Evolutionary conservation across 2,113 vertebrate species (phyloP), one percentile per base, ranked within the genome.

Genomic region (Hippopotamus amphibius): DNA sequence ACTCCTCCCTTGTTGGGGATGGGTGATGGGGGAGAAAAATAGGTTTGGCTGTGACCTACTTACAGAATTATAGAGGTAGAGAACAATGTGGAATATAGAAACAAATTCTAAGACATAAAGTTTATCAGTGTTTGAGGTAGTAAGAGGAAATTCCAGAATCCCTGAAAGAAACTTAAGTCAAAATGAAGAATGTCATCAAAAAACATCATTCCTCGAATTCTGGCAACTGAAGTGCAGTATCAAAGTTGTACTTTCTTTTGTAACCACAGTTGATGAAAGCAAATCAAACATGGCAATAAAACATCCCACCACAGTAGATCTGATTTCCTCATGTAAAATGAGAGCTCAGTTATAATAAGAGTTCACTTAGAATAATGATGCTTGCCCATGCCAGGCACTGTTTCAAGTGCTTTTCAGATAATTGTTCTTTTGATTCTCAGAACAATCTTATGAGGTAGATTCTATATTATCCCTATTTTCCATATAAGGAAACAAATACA

Each of bases 121-220:
- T 46, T 83, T 84, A 46, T 74, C 48, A 72, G 43, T 43, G 16
- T 82, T 61, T 71, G 48, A 93, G 53, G 37, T 85, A 79, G 13
- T 92, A 55, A 57, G 21, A 82, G 17, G 61, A 94, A 79, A 95
- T 93, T 82, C 66, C 90, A 71, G 43, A 94, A 88, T 87, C 28
- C 26, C 55, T 43, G 33, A 96, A 93, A 46, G 84, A 92, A 92
- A 59, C 7, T 37, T 88, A 53, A 82, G 13, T 90, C n/a, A 95
- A 90, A 55, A 69, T 55, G 13, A 96, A 92, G 28, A 90, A 82
- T 30, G 21, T n/a, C 43, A 3, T 55, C 11, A 37, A 77, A 81
- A 93, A 5, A 28, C 2, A 65, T 21, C 43, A 69, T 76, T 95
- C 59, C 65, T 65, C 76, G 37, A 93, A 94, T 72, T 81, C 68